A percentile compares a stretch with the other conserved stretches of the same genome.
phyloP scores from a whole-genome alignment of 2,113 vertebrate species.

The Columbina picui region DNA sequence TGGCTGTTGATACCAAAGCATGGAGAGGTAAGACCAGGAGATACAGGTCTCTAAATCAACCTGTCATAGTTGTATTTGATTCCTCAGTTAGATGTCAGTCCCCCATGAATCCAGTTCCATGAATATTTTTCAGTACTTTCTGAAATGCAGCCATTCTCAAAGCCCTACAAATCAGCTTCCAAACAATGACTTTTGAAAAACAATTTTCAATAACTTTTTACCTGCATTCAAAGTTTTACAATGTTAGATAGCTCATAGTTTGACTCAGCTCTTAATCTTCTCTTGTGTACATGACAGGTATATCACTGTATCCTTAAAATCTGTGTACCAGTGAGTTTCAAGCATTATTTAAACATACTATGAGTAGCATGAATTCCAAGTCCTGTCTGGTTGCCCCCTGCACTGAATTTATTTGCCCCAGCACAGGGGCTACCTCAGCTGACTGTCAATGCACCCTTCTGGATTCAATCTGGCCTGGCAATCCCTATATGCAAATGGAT shows the following conservation, averaged over 20 bases:
- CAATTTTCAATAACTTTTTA: neutral
- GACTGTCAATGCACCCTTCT: neutral
- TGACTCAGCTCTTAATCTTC: neutral
- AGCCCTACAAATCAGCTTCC: neutral
- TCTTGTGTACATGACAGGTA: neutral
- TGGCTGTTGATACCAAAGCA: too few relatives aligned
- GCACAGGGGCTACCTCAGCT: too few relatives aligned
- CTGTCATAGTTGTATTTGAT: neutral
- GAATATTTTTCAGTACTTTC: neutral
- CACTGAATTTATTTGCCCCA: neutral
- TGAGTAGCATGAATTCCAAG: neutral
- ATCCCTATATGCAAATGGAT: neutral
- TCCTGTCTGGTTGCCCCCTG: neutral
- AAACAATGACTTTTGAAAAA: neutral
- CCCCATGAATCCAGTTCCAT: neutral
- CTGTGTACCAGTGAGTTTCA: neutral
- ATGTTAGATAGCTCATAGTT: neutral
- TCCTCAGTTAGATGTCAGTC: rapidly evolving
- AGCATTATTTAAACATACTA: neutral
- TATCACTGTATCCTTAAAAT: neutral
- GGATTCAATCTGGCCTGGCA: too few relatives aligned
- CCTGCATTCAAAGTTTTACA: neutral
- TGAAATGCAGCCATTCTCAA: neutral
- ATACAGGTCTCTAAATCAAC: neutral
- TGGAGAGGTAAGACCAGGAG: neutral